Percentiles rank a stretch among this genome's conserved stretches.
Evolutionary conservation across 2,113 vertebrate species (phyloP).

Genomic region (Ploceus nigricollis): DNA sequence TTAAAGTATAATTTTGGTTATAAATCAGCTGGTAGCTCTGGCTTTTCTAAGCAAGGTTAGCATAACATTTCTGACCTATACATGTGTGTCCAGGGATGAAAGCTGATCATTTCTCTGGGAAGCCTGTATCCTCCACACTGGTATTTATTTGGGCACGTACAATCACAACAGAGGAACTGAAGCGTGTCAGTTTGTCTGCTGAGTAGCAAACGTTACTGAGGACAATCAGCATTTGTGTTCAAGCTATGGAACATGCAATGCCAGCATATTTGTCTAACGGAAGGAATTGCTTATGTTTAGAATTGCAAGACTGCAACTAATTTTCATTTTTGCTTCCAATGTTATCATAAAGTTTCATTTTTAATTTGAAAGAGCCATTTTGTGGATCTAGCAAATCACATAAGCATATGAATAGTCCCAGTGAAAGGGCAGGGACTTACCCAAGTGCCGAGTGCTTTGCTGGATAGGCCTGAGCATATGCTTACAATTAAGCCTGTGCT

Average conservation of each 20-base stretch:
- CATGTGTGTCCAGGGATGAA: not conserved
- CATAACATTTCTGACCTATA: not conserved
- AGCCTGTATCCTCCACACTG: not conserved
- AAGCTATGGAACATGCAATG: not conserved
- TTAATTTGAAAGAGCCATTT: constrained; percentile 30
- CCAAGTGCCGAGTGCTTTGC: not conserved
- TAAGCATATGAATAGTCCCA: constrained; percentile 40
- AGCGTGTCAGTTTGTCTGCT: not conserved
- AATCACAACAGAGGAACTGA: constrained; percentile 42
- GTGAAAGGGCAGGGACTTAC: constrained; percentile 4
- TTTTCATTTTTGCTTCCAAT: constrained; percentile 35
- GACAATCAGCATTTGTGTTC: constrained; percentile 60
- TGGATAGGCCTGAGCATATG: constrained; percentile 46
- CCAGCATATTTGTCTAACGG: not conserved
- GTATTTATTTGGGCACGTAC: constrained; percentile 55
- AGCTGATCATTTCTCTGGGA: not conserved
- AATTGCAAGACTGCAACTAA: constrained; percentile 13
- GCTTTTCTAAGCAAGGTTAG: constrained; percentile 31
- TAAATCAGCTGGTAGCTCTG: constrained; percentile 48
- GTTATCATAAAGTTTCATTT: constrained; percentile 21
- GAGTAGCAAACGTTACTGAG: not conserved
- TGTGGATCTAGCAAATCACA: constrained; percentile 24
- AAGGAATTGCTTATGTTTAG: constrained; percentile 18
- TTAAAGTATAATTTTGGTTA: constrained; percentile 31
- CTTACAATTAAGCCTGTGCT: constrained; percentile 53